A percentile compares a stretch with the other conserved stretches of the same genome.
phyloP scores from a whole-genome alignment of 1,140 invertebrate species.

The Andricus grossulariae region DNA sequence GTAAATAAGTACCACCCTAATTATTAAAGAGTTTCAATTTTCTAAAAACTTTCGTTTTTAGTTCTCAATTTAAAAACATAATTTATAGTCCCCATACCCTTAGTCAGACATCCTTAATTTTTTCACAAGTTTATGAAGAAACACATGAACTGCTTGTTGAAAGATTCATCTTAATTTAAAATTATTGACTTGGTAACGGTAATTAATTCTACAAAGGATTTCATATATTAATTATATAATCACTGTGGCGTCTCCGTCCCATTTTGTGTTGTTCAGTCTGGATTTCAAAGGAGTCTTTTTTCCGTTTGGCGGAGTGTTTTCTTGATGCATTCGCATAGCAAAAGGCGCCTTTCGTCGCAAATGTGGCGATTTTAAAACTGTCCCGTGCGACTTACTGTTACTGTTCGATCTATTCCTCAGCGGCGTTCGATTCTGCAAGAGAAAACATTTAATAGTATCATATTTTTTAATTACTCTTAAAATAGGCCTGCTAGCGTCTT shows the following conservation, averaged over 20 bases:
- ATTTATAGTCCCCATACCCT: background rate
- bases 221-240: slow-evolving; percentile 55
- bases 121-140: slow-evolving; percentile 9
- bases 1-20: slow-evolving; percentile 1
- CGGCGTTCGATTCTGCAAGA: slow-evolving; percentile 64
- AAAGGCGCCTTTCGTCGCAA: slow-evolving; percentile 52
- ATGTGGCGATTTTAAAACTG: slow-evolving; percentile 56
- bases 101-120: slow-evolving; percentile 8
- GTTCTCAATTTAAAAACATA: slow-evolving; percentile 46
- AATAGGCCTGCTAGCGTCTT: background rate
- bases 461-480: background rate
- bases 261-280: slow-evolving; percentile 58
- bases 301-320: slow-evolving; percentile 65
- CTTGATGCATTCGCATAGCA: slow-evolving; percentile 55
- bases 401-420: slow-evolving; percentile 68
- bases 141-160: slow-evolving; percentile 9
- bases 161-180: slow-evolving; percentile 9
- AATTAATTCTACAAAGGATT: slow-evolving; percentile 4
- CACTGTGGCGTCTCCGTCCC: slow-evolving; percentile 67
- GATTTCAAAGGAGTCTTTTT: slow-evolving; percentile 50
- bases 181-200: slow-evolving; percentile 18
- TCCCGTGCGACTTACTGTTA: slow-evolving; percentile 43
- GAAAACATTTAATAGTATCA: slow-evolving; percentile 8
- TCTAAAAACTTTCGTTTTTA: slow-evolving; percentile 34
- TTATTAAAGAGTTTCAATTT: slow-evolving; percentile 34